phyloP scores from a whole-genome alignment of 2,888 invertebrate species.

The Zelleria hepariella region DNA sequence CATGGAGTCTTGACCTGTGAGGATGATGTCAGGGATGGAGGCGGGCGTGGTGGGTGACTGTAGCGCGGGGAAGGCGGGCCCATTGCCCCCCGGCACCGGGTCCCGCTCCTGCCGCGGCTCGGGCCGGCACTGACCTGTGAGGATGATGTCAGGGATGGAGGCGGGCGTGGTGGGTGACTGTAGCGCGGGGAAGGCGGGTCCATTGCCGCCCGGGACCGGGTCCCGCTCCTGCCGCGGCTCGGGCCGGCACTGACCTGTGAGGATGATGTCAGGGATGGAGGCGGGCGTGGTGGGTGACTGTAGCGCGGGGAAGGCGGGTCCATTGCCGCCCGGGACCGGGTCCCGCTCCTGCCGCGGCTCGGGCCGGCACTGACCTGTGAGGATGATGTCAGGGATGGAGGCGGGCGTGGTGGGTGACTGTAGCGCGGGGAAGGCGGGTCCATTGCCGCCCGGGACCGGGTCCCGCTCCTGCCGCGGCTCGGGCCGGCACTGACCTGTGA shows the following conservation, averaged over 20 bases:
- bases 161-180: slow-evolving; percentile 78
- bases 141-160: slow-evolving; percentile 86
- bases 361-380: slow-evolving; percentile 74
- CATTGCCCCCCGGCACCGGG: slow-evolving; percentile 69
- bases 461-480: slow-evolving; percentile 31
- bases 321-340: slow-evolving; percentile 69
- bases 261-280: slow-evolving; percentile 86
- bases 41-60: slow-evolving; percentile 78
- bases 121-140: slow-evolving; percentile 74
- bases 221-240: slow-evolving; percentile 31
- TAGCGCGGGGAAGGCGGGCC: slow-evolving; percentile 40
- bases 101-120: slow-evolving; percentile 31
- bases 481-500: slow-evolving; percentile 74
- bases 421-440: slow-evolving; percentile 40
- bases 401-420: slow-evolving; percentile 78
- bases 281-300: slow-evolving; percentile 78
- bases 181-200: slow-evolving; percentile 40
- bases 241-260: slow-evolving; percentile 74
- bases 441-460: slow-evolving; percentile 69
- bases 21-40: slow-evolving; percentile 86
- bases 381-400: slow-evolving; percentile 86
- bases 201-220: slow-evolving; percentile 69
- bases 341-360: slow-evolving; percentile 31
- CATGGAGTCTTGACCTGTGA: slow-evolving; percentile 77
- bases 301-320: slow-evolving; percentile 40